phyloP scores from a whole-genome alignment of 2,797 vertebrate species.

The Centropyge bicolor region DNA sequence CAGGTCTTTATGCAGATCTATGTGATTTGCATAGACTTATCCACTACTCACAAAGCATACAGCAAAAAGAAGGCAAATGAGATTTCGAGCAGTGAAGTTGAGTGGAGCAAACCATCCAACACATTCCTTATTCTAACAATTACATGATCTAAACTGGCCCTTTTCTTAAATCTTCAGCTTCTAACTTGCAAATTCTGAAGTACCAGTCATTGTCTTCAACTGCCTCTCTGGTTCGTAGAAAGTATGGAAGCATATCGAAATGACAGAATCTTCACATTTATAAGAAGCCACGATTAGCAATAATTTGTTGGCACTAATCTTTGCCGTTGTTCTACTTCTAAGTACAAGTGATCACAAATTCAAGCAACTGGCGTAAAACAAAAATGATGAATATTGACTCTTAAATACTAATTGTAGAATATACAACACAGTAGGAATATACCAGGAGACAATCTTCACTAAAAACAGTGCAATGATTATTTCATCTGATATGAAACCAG shows the following conservation, averaged over 20 bases:
- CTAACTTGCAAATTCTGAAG: not conserved
- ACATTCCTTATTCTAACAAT: not conserved
- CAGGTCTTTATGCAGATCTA: not conserved
- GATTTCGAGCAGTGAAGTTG: not conserved
- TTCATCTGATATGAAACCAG: slow-evolving; percentile 4
- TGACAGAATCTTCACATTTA: not conserved
- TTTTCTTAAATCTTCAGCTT: not conserved
- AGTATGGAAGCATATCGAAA: not conserved
- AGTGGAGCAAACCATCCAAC: not conserved
- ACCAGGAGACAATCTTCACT: slow-evolving; percentile 18
- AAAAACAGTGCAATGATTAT: not conserved
- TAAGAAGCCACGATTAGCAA: not conserved
- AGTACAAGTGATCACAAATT: not conserved
- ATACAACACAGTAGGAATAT: not conserved
- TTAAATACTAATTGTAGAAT: not conserved
- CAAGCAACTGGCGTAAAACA: not conserved
- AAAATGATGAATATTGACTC: not conserved
- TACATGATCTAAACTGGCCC: not conserved
- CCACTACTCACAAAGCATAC: not conserved
- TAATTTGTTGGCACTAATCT: not conserved
- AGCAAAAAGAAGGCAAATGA: not conserved
- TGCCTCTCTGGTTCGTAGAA: not conserved
- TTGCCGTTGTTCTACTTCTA: not conserved
- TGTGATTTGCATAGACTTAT: not conserved
- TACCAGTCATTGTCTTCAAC: not conserved